These are phyloP conservation scores for Hedychridium roseum DNA, from an alignment of 2,888 invertebrate genomes.

Conservation along the genomic window DNA sequence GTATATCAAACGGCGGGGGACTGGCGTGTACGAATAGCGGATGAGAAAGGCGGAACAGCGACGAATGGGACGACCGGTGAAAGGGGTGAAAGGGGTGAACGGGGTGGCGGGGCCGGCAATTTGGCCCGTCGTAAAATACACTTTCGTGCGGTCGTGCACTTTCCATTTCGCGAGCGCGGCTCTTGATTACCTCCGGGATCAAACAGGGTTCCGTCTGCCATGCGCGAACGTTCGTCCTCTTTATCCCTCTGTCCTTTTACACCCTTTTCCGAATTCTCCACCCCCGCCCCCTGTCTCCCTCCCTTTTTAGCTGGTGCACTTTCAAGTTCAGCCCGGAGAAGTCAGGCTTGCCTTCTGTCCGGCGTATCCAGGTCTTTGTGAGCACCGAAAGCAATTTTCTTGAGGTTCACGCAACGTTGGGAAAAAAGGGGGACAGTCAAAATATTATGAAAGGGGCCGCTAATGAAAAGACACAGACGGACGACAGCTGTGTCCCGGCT, in stretches of 20 bases:
- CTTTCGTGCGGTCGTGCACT: conserved; percentile 27
- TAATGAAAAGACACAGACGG: too few relatives aligned
- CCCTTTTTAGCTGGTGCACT: too few relatives aligned
- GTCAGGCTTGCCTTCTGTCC: conserved; percentile 5
- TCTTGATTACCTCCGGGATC: conserved; percentile 37
- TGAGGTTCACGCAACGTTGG: too few relatives aligned
- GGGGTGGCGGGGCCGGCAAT: conserved; percentile 17
- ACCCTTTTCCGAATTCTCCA: not conserved
- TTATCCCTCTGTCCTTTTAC: conserved; percentile 14
- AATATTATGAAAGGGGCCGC: too few relatives aligned
- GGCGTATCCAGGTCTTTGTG: too few relatives aligned
- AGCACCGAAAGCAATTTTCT: too few relatives aligned
- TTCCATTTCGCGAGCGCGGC: conserved; percentile 36
- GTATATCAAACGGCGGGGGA: too few relatives aligned
- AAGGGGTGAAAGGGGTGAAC: not conserved
- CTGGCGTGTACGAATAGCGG: too few relatives aligned
- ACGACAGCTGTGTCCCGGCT: too few relatives aligned
- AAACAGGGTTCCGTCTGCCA: conserved; percentile 33
- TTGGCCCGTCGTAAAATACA: conserved; percentile 31
- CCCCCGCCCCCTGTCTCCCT: conserved; percentile 15
- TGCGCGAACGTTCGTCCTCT: too few relatives aligned
- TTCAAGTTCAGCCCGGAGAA: conserved; percentile 36
- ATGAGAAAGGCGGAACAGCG: conserved; percentile 6
- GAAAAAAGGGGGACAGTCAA: too few relatives aligned
- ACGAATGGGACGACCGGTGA: not conserved